A percentile compares a stretch with the other conserved stretches of the same genome.
Conservation (phyloP, 2,888 invertebrate genomes). For the Parthenolecanium corni region DNA sequence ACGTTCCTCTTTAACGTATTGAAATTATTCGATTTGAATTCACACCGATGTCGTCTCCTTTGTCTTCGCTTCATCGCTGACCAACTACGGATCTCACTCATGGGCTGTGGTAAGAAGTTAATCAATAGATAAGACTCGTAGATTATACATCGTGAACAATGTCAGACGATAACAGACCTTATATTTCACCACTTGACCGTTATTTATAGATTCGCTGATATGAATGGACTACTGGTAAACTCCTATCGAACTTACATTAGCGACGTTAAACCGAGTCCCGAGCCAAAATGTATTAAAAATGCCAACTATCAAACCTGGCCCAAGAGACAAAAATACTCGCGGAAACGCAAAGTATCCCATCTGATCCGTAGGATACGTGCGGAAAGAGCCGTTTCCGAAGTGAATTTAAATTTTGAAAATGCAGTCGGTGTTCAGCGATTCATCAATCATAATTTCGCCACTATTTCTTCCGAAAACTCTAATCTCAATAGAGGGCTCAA, state of each 20-base stretch:
- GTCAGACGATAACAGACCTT: too few relatives aligned
- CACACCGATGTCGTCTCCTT: too few relatives aligned
- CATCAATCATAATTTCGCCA: not conserved
- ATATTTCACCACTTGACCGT: not conserved
- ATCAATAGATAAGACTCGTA: too few relatives aligned
- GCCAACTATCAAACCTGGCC: constrained; percentile 22
- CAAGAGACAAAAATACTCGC: constrained; percentile 8
- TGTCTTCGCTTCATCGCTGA: too few relatives aligned
- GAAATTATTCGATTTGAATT: too few relatives aligned
- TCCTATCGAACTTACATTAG: not conserved
- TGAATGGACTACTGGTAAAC: constrained; percentile 24
- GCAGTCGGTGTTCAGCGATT: not conserved
- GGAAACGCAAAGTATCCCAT: constrained; percentile 12
- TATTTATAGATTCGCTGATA: not conserved
- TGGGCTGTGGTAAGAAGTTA: too few relatives aligned
- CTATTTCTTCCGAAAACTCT: not conserved
- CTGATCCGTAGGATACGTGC: constrained; percentile 7
- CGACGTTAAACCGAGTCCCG: not conserved
- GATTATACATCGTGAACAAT: too few relatives aligned
- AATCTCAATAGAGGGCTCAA: not conserved
- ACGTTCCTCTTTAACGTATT: too few relatives aligned
- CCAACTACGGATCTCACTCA: too few relatives aligned
- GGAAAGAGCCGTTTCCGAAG: constrained; percentile 17
- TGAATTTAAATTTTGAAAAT: not conserved
- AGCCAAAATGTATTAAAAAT: not conserved